Percentiles rank a stretch among this genome's conserved stretches.
Conservation (phyloP, 2,797 vertebrate genomes). For the Helostoma temminkii region DNA sequence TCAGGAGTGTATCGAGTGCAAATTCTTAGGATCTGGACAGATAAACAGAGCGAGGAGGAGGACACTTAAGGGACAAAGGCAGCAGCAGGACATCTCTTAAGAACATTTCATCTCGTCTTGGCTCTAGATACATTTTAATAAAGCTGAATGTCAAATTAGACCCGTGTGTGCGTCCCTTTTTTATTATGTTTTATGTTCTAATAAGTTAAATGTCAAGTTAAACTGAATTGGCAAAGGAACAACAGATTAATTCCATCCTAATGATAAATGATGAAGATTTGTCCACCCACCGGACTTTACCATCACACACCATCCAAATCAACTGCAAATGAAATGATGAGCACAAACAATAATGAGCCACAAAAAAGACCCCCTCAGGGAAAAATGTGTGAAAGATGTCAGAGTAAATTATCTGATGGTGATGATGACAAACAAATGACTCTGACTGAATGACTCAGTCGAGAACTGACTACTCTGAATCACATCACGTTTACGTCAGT, state of each 20-base stretch:
- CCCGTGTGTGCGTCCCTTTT: no score
- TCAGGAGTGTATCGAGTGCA: slow-evolving; percentile 95
- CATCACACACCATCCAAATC: no score
- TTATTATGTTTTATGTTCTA: no score
- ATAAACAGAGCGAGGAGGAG: neutral
- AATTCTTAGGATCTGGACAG: slow-evolving; percentile 92
- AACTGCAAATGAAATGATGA: no score
- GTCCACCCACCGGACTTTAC: no score
- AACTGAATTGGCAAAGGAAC: no score
- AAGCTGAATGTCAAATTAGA: no score
- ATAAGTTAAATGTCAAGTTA: no score
- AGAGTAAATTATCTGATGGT: neutral
- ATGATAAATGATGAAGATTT: no score
- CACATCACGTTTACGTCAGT: neutral
- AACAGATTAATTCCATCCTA: no score
- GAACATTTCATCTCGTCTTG: no score
- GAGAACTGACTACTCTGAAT: slow-evolving; percentile 10
- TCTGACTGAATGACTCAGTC: neutral
- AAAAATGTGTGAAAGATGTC: neutral
- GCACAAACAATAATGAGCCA: neutral
- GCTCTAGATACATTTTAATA: no score
- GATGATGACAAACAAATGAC: slow-evolving; percentile 27
- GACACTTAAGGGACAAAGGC: neutral
- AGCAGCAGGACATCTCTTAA: neutral
- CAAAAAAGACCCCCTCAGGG: neutral